These are phyloP conservation scores for Felis catus DNA, from an alignment of 2,113 vertebrate species.

Conservation along the genomic window DNA sequence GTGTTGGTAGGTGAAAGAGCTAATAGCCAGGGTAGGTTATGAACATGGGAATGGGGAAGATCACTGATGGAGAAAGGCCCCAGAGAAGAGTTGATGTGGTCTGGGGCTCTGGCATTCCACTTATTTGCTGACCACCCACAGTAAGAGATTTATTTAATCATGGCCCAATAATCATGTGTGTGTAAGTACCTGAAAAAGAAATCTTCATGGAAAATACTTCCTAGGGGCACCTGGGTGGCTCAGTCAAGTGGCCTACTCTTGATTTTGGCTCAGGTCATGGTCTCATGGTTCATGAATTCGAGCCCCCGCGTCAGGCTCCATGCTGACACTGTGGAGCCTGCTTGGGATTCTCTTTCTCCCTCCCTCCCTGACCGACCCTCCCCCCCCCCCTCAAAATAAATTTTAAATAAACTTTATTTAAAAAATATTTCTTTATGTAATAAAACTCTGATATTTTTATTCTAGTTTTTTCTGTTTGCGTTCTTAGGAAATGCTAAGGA, in stretches of 20 bases:
- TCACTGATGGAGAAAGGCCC: background rate
- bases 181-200: background rate
- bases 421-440: background rate
- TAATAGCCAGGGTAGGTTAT: background rate
- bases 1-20: background rate
- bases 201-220: slow-evolving; percentile 17
- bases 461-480: background rate
- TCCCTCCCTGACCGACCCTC: no score
- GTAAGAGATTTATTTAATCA: slow-evolving; percentile 16
- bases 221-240: no score
- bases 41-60: background rate
- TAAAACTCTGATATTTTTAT: background rate
- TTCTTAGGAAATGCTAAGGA: background rate
- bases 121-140: background rate
- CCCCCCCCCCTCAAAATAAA: no score
- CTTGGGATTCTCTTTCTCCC: no score
- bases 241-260: background rate
- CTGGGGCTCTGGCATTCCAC: background rate
- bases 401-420: background rate
- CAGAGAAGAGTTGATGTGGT: background rate
- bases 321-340: no score
- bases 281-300: no score
- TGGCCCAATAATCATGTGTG: background rate
- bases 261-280: no score
- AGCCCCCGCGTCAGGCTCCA: no score